These are phyloP conservation scores for Sebastes hopkinsi DNA, from an alignment of 2,797 vertebrate species.

Conservation along the genomic window DNA sequence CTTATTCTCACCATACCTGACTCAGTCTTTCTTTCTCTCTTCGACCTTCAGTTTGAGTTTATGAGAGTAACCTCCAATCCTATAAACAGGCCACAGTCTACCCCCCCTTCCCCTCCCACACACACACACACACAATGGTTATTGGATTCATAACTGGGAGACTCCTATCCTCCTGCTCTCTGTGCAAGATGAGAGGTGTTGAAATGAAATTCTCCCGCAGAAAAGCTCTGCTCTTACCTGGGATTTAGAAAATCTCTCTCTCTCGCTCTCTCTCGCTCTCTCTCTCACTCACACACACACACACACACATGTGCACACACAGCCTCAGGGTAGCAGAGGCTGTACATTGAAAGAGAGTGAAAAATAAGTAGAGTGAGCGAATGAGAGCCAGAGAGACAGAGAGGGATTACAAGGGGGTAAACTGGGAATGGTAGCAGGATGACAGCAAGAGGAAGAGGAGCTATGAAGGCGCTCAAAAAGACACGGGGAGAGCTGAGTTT, in stretches of 20 bases:
- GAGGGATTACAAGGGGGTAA: conserved; percentile 58
- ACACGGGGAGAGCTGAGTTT: conserved; percentile 49
- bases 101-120: conserved; percentile 17
- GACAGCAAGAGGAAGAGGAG: conserved; percentile 55
- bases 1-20: neutral
- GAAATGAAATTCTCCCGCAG: conserved; percentile 82
- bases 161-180: conserved; percentile 69
- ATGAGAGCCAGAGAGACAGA: conserved; percentile 55
- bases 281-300: neutral
- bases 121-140: conserved; percentile 54
- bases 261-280: conserved; percentile 7
- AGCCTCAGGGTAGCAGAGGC: conserved; percentile 33
- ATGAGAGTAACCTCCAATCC: conserved; percentile 69
- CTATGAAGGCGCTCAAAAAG: conserved; percentile 57
- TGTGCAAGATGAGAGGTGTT: conserved; percentile 76
- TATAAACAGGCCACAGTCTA: conserved; percentile 60
- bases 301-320: conserved; percentile 16
- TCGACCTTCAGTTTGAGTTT: conserved; percentile 75
- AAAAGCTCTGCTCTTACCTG: conserved; percentile 80
- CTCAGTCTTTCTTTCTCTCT: conserved; percentile 39
- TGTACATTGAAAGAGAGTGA: conserved; percentile 34
- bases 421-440: conserved; percentile 40
- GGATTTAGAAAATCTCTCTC: conserved; percentile 79
- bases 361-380: conserved; percentile 58
- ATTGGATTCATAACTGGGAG: conserved; percentile 81